phyloP scores from a whole-genome alignment of 2,888 invertebrate species.

The Myopa testacea region DNA sequence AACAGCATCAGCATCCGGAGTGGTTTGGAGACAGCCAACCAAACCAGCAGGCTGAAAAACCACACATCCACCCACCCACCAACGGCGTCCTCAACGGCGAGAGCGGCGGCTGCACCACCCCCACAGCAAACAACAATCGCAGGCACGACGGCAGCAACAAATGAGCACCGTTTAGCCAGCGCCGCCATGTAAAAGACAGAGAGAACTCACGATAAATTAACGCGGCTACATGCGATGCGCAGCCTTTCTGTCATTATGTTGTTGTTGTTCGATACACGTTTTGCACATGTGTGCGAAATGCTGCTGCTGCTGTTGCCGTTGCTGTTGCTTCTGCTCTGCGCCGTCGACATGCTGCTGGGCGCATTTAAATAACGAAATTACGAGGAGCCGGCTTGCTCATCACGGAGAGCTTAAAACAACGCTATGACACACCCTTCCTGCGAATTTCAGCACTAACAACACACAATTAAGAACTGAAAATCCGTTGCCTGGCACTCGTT shows the following conservation, averaged over 20 bases:
- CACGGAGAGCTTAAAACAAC: conserved; percentile 23
- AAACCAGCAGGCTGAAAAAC: conserved; percentile 22
- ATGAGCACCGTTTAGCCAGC: background rate
- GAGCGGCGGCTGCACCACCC: background rate
- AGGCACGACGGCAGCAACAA: conserved; percentile 12
- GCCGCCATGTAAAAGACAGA: conserved; percentile 25
- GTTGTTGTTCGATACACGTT: background rate
- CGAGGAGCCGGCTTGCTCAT: conserved; percentile 12
- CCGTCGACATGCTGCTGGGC: background rate
- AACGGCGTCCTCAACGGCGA: background rate
- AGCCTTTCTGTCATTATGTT: conserved; percentile 18
- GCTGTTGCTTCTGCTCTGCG: background rate
- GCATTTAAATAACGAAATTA: conserved; percentile 32
- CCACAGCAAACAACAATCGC: background rate
- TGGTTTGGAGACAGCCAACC: conserved; percentile 24
- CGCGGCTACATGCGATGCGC: conserved; percentile 12
- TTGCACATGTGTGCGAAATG: background rate
- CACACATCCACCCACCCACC: conserved; percentile 26
- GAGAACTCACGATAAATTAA: conserved; percentile 32
- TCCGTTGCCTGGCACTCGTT: conserved; percentile 17
- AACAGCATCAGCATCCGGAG: conserved; percentile 28
- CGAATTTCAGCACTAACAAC: background rate
- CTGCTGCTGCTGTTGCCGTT: background rate
- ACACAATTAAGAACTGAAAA: conserved; percentile 10
- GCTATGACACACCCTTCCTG: conserved; percentile 30